phyloP scores from a whole-genome alignment of 1,140 invertebrate genomes.

The Berghia stephanieae region DNA sequence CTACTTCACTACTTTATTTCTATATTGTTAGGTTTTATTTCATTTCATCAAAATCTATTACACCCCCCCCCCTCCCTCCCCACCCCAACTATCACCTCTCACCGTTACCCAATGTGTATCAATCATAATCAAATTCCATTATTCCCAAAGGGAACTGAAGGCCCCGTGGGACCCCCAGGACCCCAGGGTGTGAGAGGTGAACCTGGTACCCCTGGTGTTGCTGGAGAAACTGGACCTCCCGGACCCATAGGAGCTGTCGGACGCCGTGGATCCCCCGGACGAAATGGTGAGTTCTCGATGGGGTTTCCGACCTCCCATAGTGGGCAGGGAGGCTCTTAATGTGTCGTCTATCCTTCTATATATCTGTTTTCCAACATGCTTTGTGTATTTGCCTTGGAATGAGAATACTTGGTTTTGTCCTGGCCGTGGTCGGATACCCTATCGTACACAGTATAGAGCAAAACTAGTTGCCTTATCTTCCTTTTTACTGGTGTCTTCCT shows the following conservation, averaged over 20 bases:
- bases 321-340: too few relatives aligned
- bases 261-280: conserved; percentile 64
- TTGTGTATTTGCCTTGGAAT: too few relatives aligned
- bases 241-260: conserved; percentile 50
- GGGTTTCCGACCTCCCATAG: too few relatives aligned
- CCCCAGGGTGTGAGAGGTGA: conserved; percentile 44
- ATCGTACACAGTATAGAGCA: too few relatives aligned
- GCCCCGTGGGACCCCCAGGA: conserved; percentile 49
- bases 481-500: too few relatives aligned
- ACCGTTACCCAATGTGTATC: neutral
- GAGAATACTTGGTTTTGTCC: too few relatives aligned
- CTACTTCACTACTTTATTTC: neutral
- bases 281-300: conserved; percentile 33
- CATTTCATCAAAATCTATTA: neutral
- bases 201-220: conserved; percentile 45
- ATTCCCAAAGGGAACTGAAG: conserved; percentile 40
- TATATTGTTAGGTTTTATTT: neutral
- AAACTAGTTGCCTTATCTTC: too few relatives aligned
- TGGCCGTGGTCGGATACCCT: too few relatives aligned
- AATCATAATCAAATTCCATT: neutral
- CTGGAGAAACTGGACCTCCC: conserved; percentile 48
- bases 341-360: too few relatives aligned
- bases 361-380: too few relatives aligned
- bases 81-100: too few relatives aligned
- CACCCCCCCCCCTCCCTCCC: too few relatives aligned